A percentile compares a stretch with the other conserved stretches of the same genome.
phyloP scores from a whole-genome alignment of 2,797 vertebrate genomes.

The Odontamblyopus rebecca region DNA sequence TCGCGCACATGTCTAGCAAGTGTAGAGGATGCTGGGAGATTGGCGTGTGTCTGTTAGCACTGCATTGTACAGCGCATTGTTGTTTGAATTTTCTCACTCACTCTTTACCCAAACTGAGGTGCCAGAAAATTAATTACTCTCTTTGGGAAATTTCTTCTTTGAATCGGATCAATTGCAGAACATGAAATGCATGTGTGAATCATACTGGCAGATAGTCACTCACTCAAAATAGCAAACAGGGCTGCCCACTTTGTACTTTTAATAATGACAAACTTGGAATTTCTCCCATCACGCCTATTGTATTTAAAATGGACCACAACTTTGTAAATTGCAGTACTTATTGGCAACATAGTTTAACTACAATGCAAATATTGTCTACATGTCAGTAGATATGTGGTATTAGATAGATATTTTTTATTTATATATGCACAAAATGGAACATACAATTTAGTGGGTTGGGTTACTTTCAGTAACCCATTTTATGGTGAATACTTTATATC shows the following conservation, averaged over 20 bases:
- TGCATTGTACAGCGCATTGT: conserved; percentile 40
- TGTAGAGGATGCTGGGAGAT: conserved; percentile 46
- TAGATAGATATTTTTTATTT: neutral
- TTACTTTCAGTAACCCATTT: too few relatives aligned
- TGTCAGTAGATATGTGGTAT: too few relatives aligned
- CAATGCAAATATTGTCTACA: neutral
- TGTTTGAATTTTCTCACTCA: conserved; percentile 52
- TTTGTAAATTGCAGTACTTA: conserved; percentile 21
- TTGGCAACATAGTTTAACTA: neutral
- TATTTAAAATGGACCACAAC: conserved; percentile 32
- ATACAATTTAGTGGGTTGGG: neutral
- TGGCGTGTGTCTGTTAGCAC: conserved; percentile 74
- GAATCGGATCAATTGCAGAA: conserved; percentile 55
- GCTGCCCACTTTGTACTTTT: conserved; percentile 32
- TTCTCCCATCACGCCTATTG: conserved; percentile 49
- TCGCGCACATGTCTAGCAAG: conserved; percentile 68
- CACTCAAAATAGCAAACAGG: conserved; percentile 20
- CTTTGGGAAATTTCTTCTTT: conserved; percentile 68
- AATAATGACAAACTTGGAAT: conserved; percentile 45
- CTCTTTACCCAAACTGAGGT: conserved; percentile 46
- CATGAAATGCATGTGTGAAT: conserved; percentile 42
- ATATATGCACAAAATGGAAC: neutral
- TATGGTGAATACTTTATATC: neutral
- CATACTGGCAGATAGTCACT: conserved; percentile 56
- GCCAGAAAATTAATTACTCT: conserved; percentile 75